Evolutionary conservation across 2,113 vertebrate genomes (phyloP).

Genomic region (Eptesicus fuscus): DNA sequence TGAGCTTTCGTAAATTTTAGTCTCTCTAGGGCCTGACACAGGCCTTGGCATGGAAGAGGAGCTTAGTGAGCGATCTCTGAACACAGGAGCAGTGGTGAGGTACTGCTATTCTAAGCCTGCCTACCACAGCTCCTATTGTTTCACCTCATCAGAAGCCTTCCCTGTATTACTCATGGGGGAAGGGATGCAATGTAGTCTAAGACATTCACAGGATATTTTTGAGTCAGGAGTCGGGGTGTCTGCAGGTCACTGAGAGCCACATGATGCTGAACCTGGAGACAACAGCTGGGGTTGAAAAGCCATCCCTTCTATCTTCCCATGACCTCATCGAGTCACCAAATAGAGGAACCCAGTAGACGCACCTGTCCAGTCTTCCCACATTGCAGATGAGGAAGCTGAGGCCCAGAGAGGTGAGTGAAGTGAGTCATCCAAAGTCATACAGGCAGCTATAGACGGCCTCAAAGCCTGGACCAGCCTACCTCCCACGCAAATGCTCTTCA

Average conservation of each 20-base stretch:
- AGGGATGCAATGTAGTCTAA: accelerated
- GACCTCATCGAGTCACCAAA: background rate
- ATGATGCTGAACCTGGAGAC: accelerated
- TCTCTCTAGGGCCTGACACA: background rate
- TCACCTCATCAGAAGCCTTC: background rate
- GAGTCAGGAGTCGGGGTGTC: background rate
- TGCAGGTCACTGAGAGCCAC: background rate
- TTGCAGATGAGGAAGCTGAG: background rate
- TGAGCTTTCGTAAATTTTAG: background rate
- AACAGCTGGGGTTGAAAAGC: background rate
- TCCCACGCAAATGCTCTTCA: background rate
- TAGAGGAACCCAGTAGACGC: background rate
- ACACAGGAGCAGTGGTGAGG: background rate
- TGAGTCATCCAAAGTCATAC: background rate
- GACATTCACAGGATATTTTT: background rate
- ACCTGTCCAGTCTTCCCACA: background rate
- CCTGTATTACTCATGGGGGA: background rate
- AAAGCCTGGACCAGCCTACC: background rate
- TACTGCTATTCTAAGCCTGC: accelerated
- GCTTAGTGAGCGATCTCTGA: background rate
- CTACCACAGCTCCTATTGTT: background rate
- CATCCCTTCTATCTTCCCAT: background rate
- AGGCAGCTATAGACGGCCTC: accelerated
- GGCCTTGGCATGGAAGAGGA: background rate
- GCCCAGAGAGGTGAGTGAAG: background rate